A percentile compares a stretch with the other conserved stretches of the same genome.
Conservation (phyloP, 2,888 invertebrate species). For the Pimpla rufipes region DNA sequence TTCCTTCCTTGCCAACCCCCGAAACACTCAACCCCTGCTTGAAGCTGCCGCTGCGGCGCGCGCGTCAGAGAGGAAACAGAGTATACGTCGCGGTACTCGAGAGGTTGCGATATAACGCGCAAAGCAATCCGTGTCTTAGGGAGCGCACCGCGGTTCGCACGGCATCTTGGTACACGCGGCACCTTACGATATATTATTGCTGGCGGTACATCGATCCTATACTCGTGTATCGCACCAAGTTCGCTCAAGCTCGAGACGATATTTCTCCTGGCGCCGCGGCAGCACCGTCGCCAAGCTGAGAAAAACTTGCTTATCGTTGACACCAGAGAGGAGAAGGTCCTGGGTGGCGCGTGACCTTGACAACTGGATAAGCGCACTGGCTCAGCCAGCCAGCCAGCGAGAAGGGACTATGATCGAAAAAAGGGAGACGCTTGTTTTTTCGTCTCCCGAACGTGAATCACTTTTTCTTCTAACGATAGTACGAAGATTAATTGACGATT, state of each 20-base stretch:
- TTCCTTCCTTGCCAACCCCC: slow-evolving; percentile 71
- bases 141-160: not conserved
- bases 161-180: not conserved
- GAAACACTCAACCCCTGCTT: slow-evolving; percentile 73
- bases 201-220: not conserved
- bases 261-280: not conserved
- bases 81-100: slow-evolving; percentile 3
- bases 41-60: slow-evolving; percentile 26
- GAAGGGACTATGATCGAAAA: slow-evolving; percentile 48
- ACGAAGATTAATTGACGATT: too few relatives aligned
- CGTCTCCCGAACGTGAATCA: not conserved
- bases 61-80: not conserved
- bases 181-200: slow-evolving; percentile 11
- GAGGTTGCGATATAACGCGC: not conserved
- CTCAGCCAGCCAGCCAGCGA: not conserved
- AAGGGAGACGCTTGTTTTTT: too few relatives aligned
- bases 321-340: slow-evolving; percentile 20
- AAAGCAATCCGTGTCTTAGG: not conserved
- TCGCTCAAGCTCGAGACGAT: slow-evolving; percentile 27
- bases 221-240: not conserved
- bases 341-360: slow-evolving; percentile 48
- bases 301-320: slow-evolving; percentile 50
- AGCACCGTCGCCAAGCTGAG: not conserved
- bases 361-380: slow-evolving; percentile 40
- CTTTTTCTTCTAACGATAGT: too few relatives aligned